These are phyloP conservation scores for Pocillopora damicornis DNA, from an alignment of 64 coral and sea anemone species.

Conservation along the genomic window DNA sequence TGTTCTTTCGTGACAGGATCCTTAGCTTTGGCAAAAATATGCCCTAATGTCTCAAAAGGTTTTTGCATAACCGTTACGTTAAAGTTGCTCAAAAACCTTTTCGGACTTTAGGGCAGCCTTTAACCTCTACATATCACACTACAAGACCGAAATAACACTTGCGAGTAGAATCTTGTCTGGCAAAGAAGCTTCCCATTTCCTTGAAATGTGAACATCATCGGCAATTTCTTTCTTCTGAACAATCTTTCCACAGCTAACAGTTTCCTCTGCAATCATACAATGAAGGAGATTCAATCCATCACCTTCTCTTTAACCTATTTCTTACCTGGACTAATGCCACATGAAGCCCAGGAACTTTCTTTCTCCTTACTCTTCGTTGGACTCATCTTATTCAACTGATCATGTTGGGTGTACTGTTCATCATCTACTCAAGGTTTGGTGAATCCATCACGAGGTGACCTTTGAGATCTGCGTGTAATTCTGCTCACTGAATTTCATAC, in stretches of 20 bases:
- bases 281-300: background rate
- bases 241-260: too few relatives aligned
- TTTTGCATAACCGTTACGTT: too few relatives aligned
- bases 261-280: too few relatives aligned
- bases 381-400: background rate
- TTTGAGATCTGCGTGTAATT: background rate
- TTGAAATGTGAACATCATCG: background rate
- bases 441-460: background rate
- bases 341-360: background rate
- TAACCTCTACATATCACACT: too few relatives aligned
- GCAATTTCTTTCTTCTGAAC: background rate
- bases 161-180: background rate
- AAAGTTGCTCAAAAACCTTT: too few relatives aligned
- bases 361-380: background rate
- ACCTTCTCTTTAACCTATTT: background rate
- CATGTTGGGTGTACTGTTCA: too few relatives aligned
- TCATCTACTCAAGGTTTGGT: constrained; percentile 7
- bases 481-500: background rate
- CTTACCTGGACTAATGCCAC: background rate
- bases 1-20: too few relatives aligned
- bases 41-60: too few relatives aligned
- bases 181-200: background rate
- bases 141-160: too few relatives aligned
- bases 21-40: too few relatives aligned
- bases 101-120: too few relatives aligned